Evolutionary conservation across 1,140 invertebrate species (phyloP), one percentile per base, ranked within the genome.

Genomic region (Venustaconcha ellipsiformis): DNA sequence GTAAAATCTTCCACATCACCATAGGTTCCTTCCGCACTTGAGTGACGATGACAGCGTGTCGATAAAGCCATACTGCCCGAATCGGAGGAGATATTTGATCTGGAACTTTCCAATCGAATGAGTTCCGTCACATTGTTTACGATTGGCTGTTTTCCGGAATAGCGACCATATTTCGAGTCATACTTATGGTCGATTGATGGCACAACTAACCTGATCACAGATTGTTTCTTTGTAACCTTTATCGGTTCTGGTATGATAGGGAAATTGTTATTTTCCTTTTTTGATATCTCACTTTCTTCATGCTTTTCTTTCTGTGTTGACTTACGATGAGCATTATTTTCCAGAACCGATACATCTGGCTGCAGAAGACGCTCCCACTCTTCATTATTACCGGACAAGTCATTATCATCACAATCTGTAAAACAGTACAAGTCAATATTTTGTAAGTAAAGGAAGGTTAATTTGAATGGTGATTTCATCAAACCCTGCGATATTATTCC

Each of bases 331-430:
- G 13, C 18, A 1, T 15, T 30, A 48, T 18, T 30, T 14, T 30
- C 58, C 11, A 26, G 37, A 26, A 26, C 64, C 8, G 23, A 56
- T 14, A 73, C 37, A 48, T 48, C 17, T 13, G 72, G 37, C 30
- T 64, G 17, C 20, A 76, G 59, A 23, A 76, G 59, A 15, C 70
- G 30, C 37, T 76, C 74, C 62, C 57, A 70, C 17, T 76, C 57
- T 30, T 65, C 48, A 48, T 76, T 76, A 57, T 76, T 68, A 12
- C 74, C 68, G 15, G 64, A 58, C 14, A 76, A 56, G 62, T 76
- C 74, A 18, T 15, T 37, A 18, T 76, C 55, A 18, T 72, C 69
- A 48, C 37, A 48, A 11, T 48, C 37, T 48, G 37, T 48, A 48
- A 48, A 48, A 48, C 5, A 48, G 37, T 48, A 48, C 6, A 48